Conservation (phyloP, 2,888 invertebrate species). For the Hymenopus coronatus region DNA sequence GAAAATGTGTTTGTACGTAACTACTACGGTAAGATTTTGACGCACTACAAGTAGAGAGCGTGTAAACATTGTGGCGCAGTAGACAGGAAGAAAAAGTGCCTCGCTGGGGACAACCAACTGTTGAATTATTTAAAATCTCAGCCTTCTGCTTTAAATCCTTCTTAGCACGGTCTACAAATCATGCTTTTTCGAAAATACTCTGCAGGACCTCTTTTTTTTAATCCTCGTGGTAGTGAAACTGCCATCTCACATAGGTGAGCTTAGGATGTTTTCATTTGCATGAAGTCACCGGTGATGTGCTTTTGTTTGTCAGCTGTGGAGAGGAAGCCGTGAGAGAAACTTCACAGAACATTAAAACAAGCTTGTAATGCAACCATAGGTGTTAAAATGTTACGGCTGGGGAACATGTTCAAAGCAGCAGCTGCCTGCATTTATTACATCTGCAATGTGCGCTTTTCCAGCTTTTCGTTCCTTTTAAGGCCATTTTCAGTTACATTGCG, state of each 20-base stretch:
- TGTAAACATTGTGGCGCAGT: not conserved
- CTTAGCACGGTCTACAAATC: not conserved
- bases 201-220: not conserved
- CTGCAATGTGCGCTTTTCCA: not conserved
- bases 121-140: not conserved
- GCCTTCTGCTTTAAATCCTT: not conserved
- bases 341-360: not conserved
- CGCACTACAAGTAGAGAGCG: not conserved
- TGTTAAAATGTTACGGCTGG: not conserved
- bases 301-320: not conserved
- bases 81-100: not conserved
- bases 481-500: not conserved
- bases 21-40: not conserved
- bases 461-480: not conserved
- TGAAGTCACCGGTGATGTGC: not conserved
- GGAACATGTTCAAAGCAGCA: not conserved
- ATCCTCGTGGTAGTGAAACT: not conserved
- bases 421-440: not conserved
- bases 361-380: not conserved
- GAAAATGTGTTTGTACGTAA: not conserved
- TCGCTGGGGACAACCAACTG: not conserved
- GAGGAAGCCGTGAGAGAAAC: not conserved
- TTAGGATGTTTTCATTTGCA: not conserved
- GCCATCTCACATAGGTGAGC: not conserved
- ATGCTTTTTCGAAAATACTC: not conserved